Evolutionary conservation across 1,140 invertebrate species (phyloP).

Genomic region (Dendrolimus kikuchii): DNA sequence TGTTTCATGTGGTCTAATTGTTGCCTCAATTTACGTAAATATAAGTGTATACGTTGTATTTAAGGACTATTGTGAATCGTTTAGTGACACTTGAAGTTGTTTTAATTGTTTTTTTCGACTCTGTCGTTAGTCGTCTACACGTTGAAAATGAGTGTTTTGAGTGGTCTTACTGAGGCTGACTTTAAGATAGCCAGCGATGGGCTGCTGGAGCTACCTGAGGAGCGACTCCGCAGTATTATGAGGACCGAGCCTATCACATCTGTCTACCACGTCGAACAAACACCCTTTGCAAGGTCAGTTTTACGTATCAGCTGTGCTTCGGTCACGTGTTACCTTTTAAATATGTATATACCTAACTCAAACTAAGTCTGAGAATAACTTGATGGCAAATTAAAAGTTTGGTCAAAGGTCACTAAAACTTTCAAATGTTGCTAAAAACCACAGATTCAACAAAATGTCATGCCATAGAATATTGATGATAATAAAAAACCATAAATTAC

Average conservation of each 20-base stretch:
- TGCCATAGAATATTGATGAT: no score
- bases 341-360: slow-evolving; percentile 5
- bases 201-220: slow-evolving; percentile 75
- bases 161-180: slow-evolving; percentile 64
- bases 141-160: slow-evolving; percentile 70
- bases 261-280: slow-evolving; percentile 79
- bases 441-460: no score
- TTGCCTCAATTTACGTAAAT: slow-evolving; percentile 39
- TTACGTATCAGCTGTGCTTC: slow-evolving; percentile 2
- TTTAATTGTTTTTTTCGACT: slow-evolving; percentile 39
- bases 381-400: background rate
- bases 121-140: slow-evolving; percentile 63
- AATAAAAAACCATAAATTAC: no score
- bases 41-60: slow-evolving; percentile 63
- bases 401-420: no score
- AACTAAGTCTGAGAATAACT: background rate
- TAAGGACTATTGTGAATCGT: slow-evolving; percentile 64
- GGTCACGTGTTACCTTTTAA: slow-evolving; percentile 13
- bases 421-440: no score
- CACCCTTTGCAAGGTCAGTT: slow-evolving; percentile 78
- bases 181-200: slow-evolving; percentile 74
- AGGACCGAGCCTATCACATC: slow-evolving; percentile 76
- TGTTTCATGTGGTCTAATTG: slow-evolving; percentile 66
- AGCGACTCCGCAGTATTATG: slow-evolving; percentile 73
- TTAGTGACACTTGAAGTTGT: slow-evolving; percentile 54